A percentile compares a stretch with the other conserved stretches of the same genome.
Evolutionary conservation across 2,797 vertebrate species (phyloP).

Genomic region (Tachyglossus aculeatus): DNA sequence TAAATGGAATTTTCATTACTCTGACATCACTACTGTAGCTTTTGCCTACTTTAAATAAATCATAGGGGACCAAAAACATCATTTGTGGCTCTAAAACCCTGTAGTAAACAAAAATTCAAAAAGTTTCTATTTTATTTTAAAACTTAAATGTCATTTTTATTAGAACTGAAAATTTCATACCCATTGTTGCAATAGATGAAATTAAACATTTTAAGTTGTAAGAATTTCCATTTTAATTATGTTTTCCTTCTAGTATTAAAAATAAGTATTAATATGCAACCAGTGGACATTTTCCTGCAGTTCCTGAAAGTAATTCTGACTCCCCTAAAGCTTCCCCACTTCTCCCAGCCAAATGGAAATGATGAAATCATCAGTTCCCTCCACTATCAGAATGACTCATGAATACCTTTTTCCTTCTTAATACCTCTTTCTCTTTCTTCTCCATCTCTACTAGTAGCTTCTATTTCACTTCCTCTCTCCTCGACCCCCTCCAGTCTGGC

Average conservation of each 20-base stretch:
- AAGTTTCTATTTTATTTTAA: slow-evolving; percentile 7
- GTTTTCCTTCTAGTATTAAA: background rate
- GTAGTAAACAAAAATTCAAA: background rate
- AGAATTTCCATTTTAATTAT: background rate
- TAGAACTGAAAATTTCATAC: background rate
- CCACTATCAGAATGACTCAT: too few species aligned
- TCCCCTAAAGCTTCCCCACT: too few species aligned
- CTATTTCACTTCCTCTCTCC: too few species aligned
- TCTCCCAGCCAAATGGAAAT: too few species aligned
- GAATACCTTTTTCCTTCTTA: too few species aligned
- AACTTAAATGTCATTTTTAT: slow-evolving; percentile 9
- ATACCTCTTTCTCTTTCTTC: too few species aligned
- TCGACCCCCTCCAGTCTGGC: too few species aligned
- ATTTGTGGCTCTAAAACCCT: slow-evolving; percentile 12
- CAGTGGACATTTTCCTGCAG: too few species aligned
- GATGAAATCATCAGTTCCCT: too few species aligned
- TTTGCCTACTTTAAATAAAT: slow-evolving; percentile 58
- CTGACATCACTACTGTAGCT: slow-evolving; percentile 53
- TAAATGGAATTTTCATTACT: slow-evolving; percentile 69
- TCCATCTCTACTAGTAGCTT: too few species aligned
- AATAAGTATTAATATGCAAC: background rate
- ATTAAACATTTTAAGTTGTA: background rate
- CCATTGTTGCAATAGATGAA: background rate
- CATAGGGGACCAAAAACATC: slow-evolving; percentile 40
- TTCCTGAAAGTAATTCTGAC: too few species aligned